Evolutionary conservation across 2,888 invertebrate species (phyloP), one percentile per base, ranked within the genome.

Genomic region (Chrysolina americana): DNA sequence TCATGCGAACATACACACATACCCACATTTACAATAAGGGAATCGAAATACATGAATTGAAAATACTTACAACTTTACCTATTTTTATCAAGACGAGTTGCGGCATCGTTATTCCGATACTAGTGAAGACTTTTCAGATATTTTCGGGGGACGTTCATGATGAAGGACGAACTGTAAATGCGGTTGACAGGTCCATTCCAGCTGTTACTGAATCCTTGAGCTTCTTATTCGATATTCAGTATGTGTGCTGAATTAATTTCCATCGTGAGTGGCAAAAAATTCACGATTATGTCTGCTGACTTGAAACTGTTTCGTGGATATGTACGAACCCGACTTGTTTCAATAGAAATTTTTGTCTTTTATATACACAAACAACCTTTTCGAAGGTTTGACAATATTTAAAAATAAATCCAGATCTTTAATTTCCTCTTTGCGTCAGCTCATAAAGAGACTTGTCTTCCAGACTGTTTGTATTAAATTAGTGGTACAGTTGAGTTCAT

Each of bases 161-260:
- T 68, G 41, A 36, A 68, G 36, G 41, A 63, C 56, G 47, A 48
- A 66, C 68, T 81, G 81, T 83, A 86, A 85, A 86, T 86, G 86
- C 82, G 84, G 84, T 84, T 87, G 86, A 86, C 87, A 86, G 86
- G 83, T 85, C 84, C 82, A 84, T 84, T 82, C 83, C 86, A 85
- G 84, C 85, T 86, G 85, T 81, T 83, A 81, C 84, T 85, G 86
- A 86, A 86, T 84, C 84, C 85, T 85, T 85, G 85, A 85, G 85
- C 84, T 86, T 85, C 86, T 86, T 85, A 87, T 86, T 86, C 86
- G 84, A 85, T 86, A 87, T 87, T 87, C 87, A 85, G 85, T 83
- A 81, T 85, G 84, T 85, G 85, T 85, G 81, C 81, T 75, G 76
- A 80, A 79, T 81, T 83, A 80, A 81, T 53, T 53, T 53, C 19